These are phyloP conservation scores for Anguilla obscura DNA, from an alignment of 2,797 vertebrate genomes.

Conservation along the genomic window DNA sequence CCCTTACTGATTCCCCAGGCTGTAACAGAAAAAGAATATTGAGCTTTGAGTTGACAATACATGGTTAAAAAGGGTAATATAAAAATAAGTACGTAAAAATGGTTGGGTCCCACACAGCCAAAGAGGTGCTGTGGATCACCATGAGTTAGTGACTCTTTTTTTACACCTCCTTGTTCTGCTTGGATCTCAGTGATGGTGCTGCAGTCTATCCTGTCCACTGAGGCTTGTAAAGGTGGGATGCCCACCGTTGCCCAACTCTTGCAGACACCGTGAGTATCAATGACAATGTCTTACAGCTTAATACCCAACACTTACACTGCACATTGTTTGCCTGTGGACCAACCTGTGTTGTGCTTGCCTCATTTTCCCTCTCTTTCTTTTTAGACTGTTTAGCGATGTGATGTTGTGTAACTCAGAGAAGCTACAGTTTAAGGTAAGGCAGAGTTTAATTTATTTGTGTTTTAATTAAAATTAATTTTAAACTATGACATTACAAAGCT, in stretches of 20 bases:
- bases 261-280: slow-evolving; percentile 86
- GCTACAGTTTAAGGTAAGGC: slow-evolving; percentile 88
- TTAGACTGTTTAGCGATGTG: slow-evolving; percentile 89
- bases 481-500: too few species aligned
- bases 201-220: slow-evolving; percentile 92
- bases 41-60: neutral
- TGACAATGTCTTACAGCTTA: neutral
- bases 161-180: neutral
- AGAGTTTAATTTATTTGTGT: neutral
- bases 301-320: neutral
- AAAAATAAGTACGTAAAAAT: neutral
- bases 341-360: neutral
- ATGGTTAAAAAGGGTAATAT: neutral
- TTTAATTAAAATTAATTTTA: too few species aligned
- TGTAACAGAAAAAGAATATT: neutral
- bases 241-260: slow-evolving; percentile 85
- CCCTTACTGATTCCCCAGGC: neutral
- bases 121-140: neutral
- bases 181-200: slow-evolving; percentile 82
- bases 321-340: slow-evolving; percentile 22
- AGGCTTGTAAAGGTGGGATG: slow-evolving; percentile 91
- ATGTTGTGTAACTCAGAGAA: slow-evolving; percentile 85
- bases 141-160: neutral
- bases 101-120: neutral
- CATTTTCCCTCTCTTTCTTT: slow-evolving; percentile 23